phyloP scores from a whole-genome alignment of 1,140 invertebrate species.

The Nebria ingens region DNA sequence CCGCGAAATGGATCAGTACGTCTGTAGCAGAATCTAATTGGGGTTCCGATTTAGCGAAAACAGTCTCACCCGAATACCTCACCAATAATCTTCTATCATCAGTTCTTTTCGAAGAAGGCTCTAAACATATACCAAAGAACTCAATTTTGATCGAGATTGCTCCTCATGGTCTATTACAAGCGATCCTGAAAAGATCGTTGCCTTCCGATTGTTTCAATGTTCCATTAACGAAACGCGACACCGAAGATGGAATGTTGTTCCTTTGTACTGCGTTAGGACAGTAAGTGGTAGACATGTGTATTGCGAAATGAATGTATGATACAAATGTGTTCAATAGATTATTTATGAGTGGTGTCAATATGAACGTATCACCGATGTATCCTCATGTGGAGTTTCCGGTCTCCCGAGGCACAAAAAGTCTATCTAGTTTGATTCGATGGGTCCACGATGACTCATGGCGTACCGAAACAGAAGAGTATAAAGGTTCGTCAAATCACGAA shows the following conservation, averaged over 20 bases:
- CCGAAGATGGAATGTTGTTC: constrained; percentile 58
- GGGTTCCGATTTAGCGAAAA: constrained; percentile 52
- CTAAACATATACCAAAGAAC: constrained; percentile 63
- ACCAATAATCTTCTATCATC: constrained; percentile 81
- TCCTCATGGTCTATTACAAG: constrained; percentile 69
- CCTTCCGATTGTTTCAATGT: constrained; percentile 55
- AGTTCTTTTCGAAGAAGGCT: constrained; percentile 78
- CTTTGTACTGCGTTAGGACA: constrained; percentile 63
- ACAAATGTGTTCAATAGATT: constrained; percentile 19
- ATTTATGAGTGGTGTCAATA: constrained; percentile 29
- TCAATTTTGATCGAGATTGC: constrained; percentile 73
- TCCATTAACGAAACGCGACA: constrained; percentile 65
- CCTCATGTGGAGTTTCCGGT: constrained; percentile 60
- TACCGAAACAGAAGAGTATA: constrained; percentile 27
- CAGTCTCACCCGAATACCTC: constrained; percentile 83
- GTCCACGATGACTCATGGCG: constrained; percentile 74
- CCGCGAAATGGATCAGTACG: constrained; percentile 74
- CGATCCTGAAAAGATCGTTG: constrained; percentile 52
- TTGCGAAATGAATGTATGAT: too few relatives aligned
- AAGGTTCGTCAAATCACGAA: constrained; percentile 25
- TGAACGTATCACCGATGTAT: constrained; percentile 43
- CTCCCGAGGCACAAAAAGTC: constrained; percentile 56
- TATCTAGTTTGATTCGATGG: constrained; percentile 74
- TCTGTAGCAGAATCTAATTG: constrained; percentile 65
- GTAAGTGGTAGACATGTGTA: constrained; percentile 39